phyloP scores from a whole-genome alignment of 35 echinoderm and acorn worm species.

The Holothuria glaberrima region DNA sequence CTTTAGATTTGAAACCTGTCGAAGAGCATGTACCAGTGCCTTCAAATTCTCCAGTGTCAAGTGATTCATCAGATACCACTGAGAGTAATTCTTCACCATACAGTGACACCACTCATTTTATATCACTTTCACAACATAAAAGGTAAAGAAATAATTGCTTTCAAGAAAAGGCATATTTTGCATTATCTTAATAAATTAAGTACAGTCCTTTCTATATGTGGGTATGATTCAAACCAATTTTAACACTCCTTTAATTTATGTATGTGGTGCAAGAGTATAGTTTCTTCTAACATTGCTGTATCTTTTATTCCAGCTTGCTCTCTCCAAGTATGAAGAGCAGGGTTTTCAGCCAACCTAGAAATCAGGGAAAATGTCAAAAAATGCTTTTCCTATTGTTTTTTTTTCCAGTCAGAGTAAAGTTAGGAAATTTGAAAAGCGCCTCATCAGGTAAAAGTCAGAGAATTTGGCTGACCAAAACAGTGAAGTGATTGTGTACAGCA shows the following conservation, averaged over 20 bases:
- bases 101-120: constrained; percentile 16
- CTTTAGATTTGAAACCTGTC: background rate
- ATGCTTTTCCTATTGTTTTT: too few relatives aligned
- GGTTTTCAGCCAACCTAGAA: too few relatives aligned
- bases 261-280: too few relatives aligned
- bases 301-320: background rate
- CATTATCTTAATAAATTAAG: background rate
- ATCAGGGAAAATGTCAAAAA: too few relatives aligned
- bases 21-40: background rate
- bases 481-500: too few relatives aligned
- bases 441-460: too few relatives aligned
- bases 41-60: background rate
- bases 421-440: too few relatives aligned
- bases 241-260: background rate
- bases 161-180: too few relatives aligned
- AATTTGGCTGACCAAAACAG: too few relatives aligned
- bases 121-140: background rate
- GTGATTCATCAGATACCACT: background rate
- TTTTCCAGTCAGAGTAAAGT: too few relatives aligned
- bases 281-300: background rate
- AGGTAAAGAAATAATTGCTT: too few relatives aligned
- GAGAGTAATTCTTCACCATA: constrained; percentile 1
- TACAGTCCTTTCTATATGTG: background rate
- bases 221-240: background rate
- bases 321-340: too few relatives aligned